Conservation (phyloP, 2,797 vertebrate genomes). For the Mallotus villosus region DNA sequence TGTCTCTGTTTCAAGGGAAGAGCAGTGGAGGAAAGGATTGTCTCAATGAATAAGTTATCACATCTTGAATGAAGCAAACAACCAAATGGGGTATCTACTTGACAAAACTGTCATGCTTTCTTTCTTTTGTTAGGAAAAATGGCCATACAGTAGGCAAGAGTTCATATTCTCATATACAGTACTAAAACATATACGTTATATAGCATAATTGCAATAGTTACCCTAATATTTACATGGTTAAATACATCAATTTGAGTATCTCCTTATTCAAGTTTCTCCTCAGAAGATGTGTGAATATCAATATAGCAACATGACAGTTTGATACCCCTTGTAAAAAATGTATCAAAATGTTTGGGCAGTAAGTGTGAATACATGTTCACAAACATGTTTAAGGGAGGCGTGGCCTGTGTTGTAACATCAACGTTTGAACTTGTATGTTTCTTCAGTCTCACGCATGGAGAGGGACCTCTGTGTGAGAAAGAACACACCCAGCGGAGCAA, state of each 20-base stretch:
- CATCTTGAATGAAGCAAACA: background rate
- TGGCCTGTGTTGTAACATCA: background rate
- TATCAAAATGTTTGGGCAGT: background rate
- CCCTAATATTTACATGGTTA: no score
- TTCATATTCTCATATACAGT: background rate
- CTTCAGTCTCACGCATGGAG: background rate
- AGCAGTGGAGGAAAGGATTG: background rate
- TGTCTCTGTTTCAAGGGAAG: constrained; percentile 1
- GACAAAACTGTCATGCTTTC: background rate
- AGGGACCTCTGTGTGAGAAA: background rate
- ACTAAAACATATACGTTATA: no score
- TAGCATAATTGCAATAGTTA: no score
- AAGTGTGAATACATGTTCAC: background rate
- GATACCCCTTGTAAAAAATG: background rate
- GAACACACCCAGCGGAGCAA: background rate
- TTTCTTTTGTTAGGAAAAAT: background rate
- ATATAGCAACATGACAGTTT: background rate
- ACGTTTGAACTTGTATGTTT: no score
- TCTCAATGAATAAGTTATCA: background rate
- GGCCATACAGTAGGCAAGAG: background rate
- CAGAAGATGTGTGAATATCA: background rate
- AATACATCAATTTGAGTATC: no score
- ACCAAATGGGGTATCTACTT: background rate
- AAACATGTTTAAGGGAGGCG: no score
- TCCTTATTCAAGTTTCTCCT: background rate